Base-by-base conservation (phyloP, 2,113 vertebrate species). In the Siniperca knerii region DNA sequence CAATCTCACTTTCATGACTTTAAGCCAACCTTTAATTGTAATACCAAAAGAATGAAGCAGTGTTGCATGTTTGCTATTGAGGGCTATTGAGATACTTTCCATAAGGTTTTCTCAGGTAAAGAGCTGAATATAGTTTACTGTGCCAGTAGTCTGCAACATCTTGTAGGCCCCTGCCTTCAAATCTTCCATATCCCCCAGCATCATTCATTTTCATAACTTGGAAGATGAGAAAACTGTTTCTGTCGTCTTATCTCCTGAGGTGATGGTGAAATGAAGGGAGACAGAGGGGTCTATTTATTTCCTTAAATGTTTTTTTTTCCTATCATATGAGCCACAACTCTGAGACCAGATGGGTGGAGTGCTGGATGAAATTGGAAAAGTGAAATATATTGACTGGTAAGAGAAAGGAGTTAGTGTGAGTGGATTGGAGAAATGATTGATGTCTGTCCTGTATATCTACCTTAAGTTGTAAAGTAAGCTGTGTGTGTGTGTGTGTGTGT, bases 211-310 rank as follows among this genome's bases (percentile, higher is more conserved):
- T 91, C 82, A 89, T 88, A 85, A 65, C 77, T 66, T 55, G 23
- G 75, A 86, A 90, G 85, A 90, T 91, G 79, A 93, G 90, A 90
- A 90, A 92, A 89, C 64, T 33, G 69, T 86, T 71, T 85, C 78
- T 85, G 77, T 83, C 79, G 18, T 90, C 77, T 94, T 84, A 91
- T 90, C 90, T 91, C 87, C 85, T 21, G 64, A 86, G 78, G 85
- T 89, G 83, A 93, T 91, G 79, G 80, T 90, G 85, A 93, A 92
- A 92, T 86, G 80, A 84, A 89, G 89, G 81, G 80, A 92, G 87
- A 81, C 81, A 87, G 79, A 83, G 42, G 77, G 35, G 68, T 82
- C 80, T 91, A 85, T 94, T 90, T 90, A 92, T 90, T 93, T 88
- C 75, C 85, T 83, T 89, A 90, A 89, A 92, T 91, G 72, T 85